A percentile compares a stretch with the other conserved stretches of the same genome.
Evolutionary conservation across 1,140 invertebrate genomes (phyloP).

Genomic region (Aphelenchoides fujianensis): DNA sequence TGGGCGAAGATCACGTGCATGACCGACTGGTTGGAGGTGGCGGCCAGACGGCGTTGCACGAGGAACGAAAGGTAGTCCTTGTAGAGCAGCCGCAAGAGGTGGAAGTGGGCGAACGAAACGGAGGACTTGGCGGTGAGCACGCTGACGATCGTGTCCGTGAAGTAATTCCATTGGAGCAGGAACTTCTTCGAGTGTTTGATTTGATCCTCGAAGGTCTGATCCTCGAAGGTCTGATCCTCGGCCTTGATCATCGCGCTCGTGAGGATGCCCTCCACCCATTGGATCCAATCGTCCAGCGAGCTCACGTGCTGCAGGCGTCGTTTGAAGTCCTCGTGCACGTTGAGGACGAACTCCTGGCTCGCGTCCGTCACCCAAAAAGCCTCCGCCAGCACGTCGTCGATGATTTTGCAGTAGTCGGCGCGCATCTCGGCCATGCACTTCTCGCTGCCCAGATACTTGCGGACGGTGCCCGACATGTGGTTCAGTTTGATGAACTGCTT

Average conservation of each 20-base stretch:
- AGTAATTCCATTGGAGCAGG: slow-evolving; percentile 97
- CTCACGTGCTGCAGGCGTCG: slow-evolving; percentile 80
- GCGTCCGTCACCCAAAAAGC: slow-evolving; percentile 78
- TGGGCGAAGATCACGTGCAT: slow-evolving; percentile 78
- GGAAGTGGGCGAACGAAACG: slow-evolving; percentile 96
- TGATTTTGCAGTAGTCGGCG: slow-evolving; percentile 86
- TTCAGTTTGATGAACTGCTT: slow-evolving; percentile 95
- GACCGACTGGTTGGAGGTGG: slow-evolving; percentile 80
- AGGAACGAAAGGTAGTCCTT: slow-evolving; percentile 99
- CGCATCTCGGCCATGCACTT: slow-evolving; percentile 95
- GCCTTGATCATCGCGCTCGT: slow-evolving; percentile 75
- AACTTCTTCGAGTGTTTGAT: slow-evolving; percentile 72
- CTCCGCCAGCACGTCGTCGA: slow-evolving; percentile 82
- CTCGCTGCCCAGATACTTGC: slow-evolving; percentile 90
- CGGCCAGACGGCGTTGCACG: slow-evolving; percentile 91
- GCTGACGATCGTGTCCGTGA: slow-evolving; percentile 84
- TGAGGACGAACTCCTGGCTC: slow-evolving; percentile 69
- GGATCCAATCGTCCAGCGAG: slow-evolving; percentile 91
- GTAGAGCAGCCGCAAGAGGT: slow-evolving; percentile 90
- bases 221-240: slow-evolving; percentile 67
- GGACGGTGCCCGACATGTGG: slow-evolving; percentile 90
- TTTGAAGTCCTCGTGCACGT: slow-evolving; percentile 42
- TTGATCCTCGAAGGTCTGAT: slow-evolving; percentile 67
- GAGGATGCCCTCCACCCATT: slow-evolving; percentile 88
- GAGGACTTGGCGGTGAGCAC: slow-evolving; percentile 90